Conservation (phyloP, 2,888 invertebrate genomes). For the Oligia strigilis region DNA sequence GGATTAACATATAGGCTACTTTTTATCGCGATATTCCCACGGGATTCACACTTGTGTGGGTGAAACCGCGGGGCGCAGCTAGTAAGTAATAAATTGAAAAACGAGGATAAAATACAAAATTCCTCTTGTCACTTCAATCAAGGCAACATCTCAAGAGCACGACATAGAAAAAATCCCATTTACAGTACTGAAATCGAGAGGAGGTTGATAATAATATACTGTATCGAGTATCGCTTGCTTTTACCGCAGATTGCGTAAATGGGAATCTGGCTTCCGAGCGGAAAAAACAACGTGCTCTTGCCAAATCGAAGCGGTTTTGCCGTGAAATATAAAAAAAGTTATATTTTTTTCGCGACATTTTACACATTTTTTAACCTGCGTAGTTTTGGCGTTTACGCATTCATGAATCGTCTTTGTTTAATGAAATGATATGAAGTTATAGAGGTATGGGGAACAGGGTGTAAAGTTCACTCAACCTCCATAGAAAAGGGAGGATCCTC, state of each 20-base stretch:
- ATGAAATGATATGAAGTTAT: not conserved
- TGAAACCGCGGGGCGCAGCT: too few species aligned
- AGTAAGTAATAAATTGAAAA: not conserved
- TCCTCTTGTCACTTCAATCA: not conserved
- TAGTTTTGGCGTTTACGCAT: not conserved
- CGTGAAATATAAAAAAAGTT: slow-evolving; percentile 57
- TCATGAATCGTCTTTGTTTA: not conserved
- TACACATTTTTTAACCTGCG: not conserved
- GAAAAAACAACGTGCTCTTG: slow-evolving; percentile 72
- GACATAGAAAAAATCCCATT: slow-evolving; percentile 29
- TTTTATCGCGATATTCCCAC: too few species aligned
- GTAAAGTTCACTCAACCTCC: too few species aligned
- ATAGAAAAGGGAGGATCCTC: too few species aligned
- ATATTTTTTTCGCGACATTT: slow-evolving; percentile 30
- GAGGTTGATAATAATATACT: slow-evolving; percentile 70
- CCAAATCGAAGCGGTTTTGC: slow-evolving; percentile 69
- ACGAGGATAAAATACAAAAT: not conserved
- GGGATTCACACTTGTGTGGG: too few species aligned
- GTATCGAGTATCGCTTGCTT: slow-evolving; percentile 78
- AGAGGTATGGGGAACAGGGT: too few species aligned
- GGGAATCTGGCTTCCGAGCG: slow-evolving; percentile 76
- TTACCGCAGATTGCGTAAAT: slow-evolving; percentile 83
- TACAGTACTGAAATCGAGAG: slow-evolving; percentile 80
- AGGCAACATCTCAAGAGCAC: slow-evolving; percentile 6
- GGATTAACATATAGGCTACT: too few species aligned